These are phyloP conservation scores for Microplitis mediator DNA, from an alignment of 1,140 invertebrate species.

Conservation along the genomic window DNA sequence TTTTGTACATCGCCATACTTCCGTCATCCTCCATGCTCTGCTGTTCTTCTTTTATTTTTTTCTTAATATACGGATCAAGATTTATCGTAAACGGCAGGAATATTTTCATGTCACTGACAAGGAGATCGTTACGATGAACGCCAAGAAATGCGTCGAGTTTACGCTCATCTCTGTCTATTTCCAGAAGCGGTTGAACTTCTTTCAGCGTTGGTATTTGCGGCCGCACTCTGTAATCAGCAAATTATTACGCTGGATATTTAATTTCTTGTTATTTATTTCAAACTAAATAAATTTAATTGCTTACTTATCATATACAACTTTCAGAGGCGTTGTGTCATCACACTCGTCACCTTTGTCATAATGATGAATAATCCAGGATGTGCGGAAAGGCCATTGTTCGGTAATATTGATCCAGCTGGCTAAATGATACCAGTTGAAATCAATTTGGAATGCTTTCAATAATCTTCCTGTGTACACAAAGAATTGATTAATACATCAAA, in stretches of 20 bases:
- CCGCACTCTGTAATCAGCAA: slow-evolving; percentile 67
- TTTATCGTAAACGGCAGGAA: slow-evolving; percentile 97
- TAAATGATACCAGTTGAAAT: slow-evolving; percentile 98
- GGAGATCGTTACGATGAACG: slow-evolving; percentile 80
- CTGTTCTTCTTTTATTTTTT: slow-evolving; percentile 87
- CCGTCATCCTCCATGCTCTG: slow-evolving; percentile 70
- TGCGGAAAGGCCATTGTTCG: slow-evolving; percentile 97
- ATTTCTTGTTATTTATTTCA: too few species aligned
- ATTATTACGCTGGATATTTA: not conserved
- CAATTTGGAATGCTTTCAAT: slow-evolving; percentile 96
- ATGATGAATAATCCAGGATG: slow-evolving; percentile 96
- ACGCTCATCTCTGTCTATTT: slow-evolving; percentile 90
- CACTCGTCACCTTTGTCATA: slow-evolving; percentile 90
- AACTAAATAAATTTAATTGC: slow-evolving; percentile 37
- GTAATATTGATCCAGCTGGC: slow-evolving; percentile 98
- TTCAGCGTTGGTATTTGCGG: slow-evolving; percentile 82
- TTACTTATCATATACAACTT: slow-evolving; percentile 91
- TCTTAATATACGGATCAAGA: slow-evolving; percentile 93
- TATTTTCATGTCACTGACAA: slow-evolving; percentile 88
- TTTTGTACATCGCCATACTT: slow-evolving; percentile 36
- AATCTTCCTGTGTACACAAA: slow-evolving; percentile 73
- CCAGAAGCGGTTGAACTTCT: slow-evolving; percentile 86
- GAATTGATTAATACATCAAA: too few species aligned
- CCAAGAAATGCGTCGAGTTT: slow-evolving; percentile 93
- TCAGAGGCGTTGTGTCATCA: slow-evolving; percentile 85